Percentiles rank a stretch among this genome's conserved stretches.
phyloP scores from a whole-genome alignment of 1,140 invertebrate genomes.

The Aphaenogaster ashmeadi region DNA sequence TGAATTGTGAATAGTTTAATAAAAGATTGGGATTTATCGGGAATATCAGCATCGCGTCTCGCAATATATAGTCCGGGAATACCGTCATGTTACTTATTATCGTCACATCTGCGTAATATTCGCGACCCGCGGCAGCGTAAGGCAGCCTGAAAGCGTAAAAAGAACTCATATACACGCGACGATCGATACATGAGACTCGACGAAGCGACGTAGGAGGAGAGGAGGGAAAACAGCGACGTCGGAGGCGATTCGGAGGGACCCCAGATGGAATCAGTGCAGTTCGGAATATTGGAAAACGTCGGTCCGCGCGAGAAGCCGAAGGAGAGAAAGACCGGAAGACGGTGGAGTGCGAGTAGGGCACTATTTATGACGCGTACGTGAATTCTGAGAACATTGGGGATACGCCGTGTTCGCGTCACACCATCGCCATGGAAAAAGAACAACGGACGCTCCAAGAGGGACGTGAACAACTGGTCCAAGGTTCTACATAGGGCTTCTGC shows the following conservation, averaged over 20 bases:
- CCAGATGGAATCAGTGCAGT: conserved; percentile 86
- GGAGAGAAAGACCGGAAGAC: conserved; percentile 46
- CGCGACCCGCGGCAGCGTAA: conserved; percentile 11
- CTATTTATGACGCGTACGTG: conserved; percentile 87
- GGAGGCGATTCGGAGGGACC: conserved; percentile 73
- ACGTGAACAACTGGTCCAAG: conserved; percentile 61
- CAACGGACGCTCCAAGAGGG: conserved; percentile 52
- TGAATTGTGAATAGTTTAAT: conserved; percentile 7
- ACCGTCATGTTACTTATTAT: conserved; percentile 33
- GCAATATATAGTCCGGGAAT: not conserved
- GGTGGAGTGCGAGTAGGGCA: conserved; percentile 74
- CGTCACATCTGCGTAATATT: conserved; percentile 38
- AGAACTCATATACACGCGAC: conserved; percentile 20
- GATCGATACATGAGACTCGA: conserved; percentile 62
- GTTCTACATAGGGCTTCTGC: not conserved
- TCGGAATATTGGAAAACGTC: conserved; percentile 86
- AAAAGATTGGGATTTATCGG: conserved; percentile 13
- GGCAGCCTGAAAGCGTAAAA: conserved; percentile 24
- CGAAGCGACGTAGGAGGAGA: not conserved
- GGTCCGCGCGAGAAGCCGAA: conserved; percentile 73
- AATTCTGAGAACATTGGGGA: conserved; percentile 82
- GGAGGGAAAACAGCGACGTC: conserved; percentile 67
- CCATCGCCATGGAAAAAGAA: conserved; percentile 64
- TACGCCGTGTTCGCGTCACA: conserved; percentile 69
- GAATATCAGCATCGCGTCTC: not conserved